Evolutionary conservation across 2,797 vertebrate species (phyloP).

Genomic region (Malacoraja senta): DNA sequence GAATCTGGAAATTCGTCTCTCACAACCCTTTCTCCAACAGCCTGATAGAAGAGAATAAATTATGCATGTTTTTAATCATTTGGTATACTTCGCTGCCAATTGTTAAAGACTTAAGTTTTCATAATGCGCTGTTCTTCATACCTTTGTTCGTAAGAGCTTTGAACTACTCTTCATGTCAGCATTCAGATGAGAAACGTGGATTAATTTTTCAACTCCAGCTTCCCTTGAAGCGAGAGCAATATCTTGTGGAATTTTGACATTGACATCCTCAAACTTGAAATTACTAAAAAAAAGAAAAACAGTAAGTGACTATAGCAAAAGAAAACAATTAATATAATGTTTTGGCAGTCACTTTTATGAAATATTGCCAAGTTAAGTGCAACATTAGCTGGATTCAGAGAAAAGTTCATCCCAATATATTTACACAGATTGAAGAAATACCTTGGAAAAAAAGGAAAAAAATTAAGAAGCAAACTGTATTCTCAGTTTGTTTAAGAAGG

Average conservation of each 20-base stretch:
- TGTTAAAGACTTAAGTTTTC: neutral
- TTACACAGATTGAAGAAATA: neutral
- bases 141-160: constrained; percentile 87
- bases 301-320: neutral
- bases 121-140: constrained; percentile 45
- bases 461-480: neutral
- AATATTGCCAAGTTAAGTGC: neutral
- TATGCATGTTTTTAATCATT: neutral
- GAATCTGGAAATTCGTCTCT: constrained; percentile 83
- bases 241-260: constrained; percentile 72
- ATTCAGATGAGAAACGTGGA: constrained; percentile 92
- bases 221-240: constrained; percentile 72
- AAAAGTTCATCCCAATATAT: neutral
- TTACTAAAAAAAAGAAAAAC: constrained; percentile 61
- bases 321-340: neutral
- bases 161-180: constrained; percentile 81
- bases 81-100: neutral
- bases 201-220: constrained; percentile 73
- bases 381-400: neutral
- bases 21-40: constrained; percentile 77
- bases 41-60: constrained; percentile 54
- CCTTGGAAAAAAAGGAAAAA: neutral
- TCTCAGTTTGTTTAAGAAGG: neutral
- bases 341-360: neutral
- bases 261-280: constrained; percentile 76